Evolutionary conservation across 2,888 invertebrate species (phyloP).

Genomic region (Protodeltote pygarga): DNA sequence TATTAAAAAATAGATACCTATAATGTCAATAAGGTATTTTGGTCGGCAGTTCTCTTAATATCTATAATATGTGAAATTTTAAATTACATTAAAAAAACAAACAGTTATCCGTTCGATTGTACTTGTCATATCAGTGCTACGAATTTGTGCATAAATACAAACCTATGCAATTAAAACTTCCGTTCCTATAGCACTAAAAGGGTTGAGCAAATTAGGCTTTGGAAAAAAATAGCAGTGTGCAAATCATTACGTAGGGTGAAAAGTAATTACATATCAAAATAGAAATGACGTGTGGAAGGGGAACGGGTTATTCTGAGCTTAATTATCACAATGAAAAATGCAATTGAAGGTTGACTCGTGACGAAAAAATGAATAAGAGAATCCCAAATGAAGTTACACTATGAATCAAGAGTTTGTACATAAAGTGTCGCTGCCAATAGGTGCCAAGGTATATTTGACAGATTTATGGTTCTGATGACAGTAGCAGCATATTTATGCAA

Average conservation of each 20-base stretch:
- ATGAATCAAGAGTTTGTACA: too few species aligned
- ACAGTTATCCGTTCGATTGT: constrained; percentile 19
- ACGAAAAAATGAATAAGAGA: too few species aligned
- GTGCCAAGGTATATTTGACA: too few species aligned
- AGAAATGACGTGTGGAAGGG: constrained; percentile 15
- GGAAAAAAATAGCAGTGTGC: constrained; percentile 36
- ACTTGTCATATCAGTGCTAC: constrained; percentile 36
- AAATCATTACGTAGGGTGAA: constrained; percentile 41
- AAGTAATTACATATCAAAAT: constrained; percentile 42
- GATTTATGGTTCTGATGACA: too few species aligned
- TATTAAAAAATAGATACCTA: too few species aligned
- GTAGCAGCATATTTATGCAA: too few species aligned
- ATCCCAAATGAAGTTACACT: too few species aligned
- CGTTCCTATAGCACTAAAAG: constrained; percentile 31
- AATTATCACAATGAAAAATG: constrained; percentile 37
- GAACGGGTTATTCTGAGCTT: constrained; percentile 12
- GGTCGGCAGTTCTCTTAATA: too few species aligned
- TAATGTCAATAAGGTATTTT: too few species aligned
- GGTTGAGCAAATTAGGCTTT: constrained; percentile 42
- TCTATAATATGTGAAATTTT: too few species aligned
- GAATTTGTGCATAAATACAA: constrained; percentile 37
- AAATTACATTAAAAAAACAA: constrained; percentile 3
- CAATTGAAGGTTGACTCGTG: too few species aligned
- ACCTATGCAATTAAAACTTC: constrained; percentile 49
- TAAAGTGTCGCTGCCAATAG: too few species aligned